Evolutionary conservation across 2,797 vertebrate species (phyloP).

Genomic region (Avahi laniger): DNA sequence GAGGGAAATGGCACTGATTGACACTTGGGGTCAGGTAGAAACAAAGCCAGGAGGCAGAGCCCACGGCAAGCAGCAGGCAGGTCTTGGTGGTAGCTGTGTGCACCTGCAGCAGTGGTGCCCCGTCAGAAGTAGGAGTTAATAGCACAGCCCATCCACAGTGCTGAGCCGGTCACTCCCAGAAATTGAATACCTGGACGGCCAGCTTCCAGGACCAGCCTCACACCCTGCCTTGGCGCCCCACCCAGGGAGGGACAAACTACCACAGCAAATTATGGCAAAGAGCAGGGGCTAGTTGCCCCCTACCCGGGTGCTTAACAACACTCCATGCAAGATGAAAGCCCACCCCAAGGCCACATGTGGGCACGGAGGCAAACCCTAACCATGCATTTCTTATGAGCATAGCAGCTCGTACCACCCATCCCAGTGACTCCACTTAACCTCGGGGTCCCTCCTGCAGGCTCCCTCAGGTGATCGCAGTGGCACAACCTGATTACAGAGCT

Average conservation of each 20-base stretch:
- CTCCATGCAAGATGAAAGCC: neutral
- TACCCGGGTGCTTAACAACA: too few relatives aligned
- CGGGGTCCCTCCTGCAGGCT: fast-evolving
- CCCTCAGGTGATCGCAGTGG: neutral
- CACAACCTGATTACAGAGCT: neutral
- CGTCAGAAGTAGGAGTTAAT: neutral
- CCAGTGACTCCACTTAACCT: too few relatives aligned
- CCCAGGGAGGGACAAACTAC: too few relatives aligned
- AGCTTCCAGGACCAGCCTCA: neutral
- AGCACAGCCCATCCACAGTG: neutral
- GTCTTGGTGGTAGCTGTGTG: neutral
- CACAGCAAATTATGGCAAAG: neutral
- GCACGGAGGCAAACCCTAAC: neutral
- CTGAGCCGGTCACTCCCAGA: neutral
- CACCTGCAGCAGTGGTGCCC: neutral
- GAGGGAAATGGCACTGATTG: neutral
- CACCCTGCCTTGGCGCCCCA: neutral
- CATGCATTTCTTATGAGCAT: neutral
- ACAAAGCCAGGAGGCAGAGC: neutral
- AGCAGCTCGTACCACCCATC: neutral
- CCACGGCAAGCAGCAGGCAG: neutral
- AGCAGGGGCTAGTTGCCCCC: neutral
- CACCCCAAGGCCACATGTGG: neutral
- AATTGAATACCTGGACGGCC: neutral
- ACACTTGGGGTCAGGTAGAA: neutral